phyloP scores from a whole-genome alignment of 2,797 vertebrate genomes.

The Peromyscus aztecus region DNA sequence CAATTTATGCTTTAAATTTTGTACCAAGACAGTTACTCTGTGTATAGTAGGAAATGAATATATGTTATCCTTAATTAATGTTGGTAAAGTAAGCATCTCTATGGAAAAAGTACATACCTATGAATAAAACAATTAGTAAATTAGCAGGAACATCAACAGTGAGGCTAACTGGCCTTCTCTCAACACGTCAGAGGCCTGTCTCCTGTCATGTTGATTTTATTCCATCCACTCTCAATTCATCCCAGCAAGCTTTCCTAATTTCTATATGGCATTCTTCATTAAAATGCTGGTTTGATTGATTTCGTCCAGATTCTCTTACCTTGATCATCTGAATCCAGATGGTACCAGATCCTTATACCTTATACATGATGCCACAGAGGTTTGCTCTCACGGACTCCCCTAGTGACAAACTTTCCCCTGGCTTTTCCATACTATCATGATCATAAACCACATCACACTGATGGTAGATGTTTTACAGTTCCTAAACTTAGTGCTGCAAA shows the following conservation, averaged over 20 bases:
- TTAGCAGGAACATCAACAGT: background rate
- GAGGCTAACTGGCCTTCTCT: background rate
- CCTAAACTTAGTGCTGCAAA: rapidly evolving
- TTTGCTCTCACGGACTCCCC: background rate
- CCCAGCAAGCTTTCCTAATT: background rate
- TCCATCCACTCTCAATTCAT: background rate
- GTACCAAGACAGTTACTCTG: no score
- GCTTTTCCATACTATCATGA: background rate
- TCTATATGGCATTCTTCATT: background rate
- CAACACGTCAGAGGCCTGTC: background rate
- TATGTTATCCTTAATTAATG: background rate
- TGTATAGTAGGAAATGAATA: background rate
- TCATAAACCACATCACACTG: background rate
- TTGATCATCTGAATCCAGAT: background rate
- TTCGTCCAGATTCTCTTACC: background rate
- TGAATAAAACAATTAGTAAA: background rate
- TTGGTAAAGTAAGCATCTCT: background rate
- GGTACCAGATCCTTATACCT: background rate
- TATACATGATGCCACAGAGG: background rate
- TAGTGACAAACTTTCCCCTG: background rate
- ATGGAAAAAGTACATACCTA: background rate
- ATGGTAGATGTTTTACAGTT: background rate
- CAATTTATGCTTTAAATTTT: background rate
- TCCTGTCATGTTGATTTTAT: background rate
- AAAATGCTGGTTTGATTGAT: background rate